Conservation (phyloP, 2,888 invertebrate genomes). For the Zootermopsis nevadensis region DNA sequence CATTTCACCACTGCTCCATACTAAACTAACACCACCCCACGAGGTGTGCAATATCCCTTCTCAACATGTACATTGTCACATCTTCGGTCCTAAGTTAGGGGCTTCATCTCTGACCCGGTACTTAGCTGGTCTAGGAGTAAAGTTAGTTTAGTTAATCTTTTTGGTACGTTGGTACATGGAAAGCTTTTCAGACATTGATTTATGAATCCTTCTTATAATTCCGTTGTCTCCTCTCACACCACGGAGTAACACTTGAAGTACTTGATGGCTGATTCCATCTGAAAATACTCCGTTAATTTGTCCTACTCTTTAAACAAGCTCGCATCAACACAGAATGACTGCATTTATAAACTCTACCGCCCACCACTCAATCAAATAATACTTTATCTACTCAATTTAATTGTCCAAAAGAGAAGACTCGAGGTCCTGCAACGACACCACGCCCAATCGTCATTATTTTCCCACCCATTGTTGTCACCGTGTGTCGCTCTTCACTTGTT, state of each 20-base stretch:
- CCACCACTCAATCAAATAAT: neutral
- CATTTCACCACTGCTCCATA: no score
- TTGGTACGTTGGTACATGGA: no score
- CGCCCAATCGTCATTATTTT: neutral
- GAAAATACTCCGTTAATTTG: neutral
- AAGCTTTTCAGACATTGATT: no score
- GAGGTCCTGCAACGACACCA: neutral
- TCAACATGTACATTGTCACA: no score
- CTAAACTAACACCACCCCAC: no score
- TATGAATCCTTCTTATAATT: no score
- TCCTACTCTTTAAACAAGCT: neutral
- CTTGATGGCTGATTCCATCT: neutral
- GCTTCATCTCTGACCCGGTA: no score
- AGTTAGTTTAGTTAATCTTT: no score
- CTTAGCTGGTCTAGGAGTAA: no score
- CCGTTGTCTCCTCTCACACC: no score
- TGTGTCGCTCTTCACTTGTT: neutral
- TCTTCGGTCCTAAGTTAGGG: no score
- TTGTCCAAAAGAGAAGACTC: neutral
- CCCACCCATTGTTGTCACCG: conserved; percentile 11
- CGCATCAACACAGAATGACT: neutral
- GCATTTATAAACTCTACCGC: neutral
- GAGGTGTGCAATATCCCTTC: no score
- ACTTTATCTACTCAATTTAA: neutral
- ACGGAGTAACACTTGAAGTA: neutral